Evolutionary conservation across 2,113 vertebrate genomes (phyloP).

Genomic region (Echinops telfairi): DNA sequence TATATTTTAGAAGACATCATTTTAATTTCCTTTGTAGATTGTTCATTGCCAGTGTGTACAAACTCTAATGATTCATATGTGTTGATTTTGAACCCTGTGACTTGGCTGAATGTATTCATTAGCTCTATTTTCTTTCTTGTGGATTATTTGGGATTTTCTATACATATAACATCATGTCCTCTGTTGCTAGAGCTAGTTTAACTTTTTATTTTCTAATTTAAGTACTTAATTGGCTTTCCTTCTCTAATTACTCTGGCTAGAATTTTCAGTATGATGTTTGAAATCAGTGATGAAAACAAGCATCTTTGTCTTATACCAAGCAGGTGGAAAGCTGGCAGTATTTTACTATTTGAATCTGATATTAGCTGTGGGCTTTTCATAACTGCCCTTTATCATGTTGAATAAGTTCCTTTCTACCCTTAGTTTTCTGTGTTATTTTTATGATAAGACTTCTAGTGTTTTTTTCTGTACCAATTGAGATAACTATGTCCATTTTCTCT

Average conservation of each 20-base stretch:
- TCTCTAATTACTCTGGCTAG: not conserved
- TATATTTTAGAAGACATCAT: not conserved
- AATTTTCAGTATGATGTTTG: not conserved
- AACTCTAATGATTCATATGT: not conserved
- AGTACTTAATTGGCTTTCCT: not conserved
- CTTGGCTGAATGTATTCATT: not conserved
- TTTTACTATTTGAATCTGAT: not conserved
- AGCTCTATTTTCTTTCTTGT: not conserved
- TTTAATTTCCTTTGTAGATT: conserved; percentile 1
- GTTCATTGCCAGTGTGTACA: not conserved
- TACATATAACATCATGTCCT: not conserved
- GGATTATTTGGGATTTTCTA: not conserved
- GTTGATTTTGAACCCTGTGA: not conserved
- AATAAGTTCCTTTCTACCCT: not conserved
- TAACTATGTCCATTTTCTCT: not conserved
- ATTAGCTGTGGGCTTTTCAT: not conserved
- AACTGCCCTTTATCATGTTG: not conserved
- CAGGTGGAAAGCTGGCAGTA: not conserved
- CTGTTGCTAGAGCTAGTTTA: not conserved
- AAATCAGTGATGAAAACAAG: not conserved
- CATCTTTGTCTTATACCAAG: not conserved
- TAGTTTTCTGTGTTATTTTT: not conserved
- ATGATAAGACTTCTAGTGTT: not conserved
- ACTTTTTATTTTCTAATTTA: not conserved
- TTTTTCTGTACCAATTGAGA: not conserved